phyloP scores from a whole-genome alignment of 2,113 vertebrate genomes.

The Sterna hirundo region DNA sequence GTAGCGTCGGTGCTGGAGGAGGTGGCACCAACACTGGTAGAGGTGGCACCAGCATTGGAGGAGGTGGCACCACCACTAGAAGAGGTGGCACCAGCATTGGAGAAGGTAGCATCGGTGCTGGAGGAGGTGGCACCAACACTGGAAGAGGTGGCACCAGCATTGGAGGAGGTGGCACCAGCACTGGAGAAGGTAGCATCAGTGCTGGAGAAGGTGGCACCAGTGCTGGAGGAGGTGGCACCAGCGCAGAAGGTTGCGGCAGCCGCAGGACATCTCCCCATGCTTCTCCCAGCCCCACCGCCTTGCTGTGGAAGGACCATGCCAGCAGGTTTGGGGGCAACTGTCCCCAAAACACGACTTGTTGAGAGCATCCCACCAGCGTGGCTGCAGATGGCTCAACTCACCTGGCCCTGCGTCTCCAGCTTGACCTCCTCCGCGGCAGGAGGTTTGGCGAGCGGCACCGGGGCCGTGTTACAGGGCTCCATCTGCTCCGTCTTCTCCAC shows the following conservation, averaged over 20 bases:
- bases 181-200: neutral
- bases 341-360: neutral
- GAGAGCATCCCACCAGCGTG: neutral
- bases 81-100: too few relatives aligned
- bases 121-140: too few relatives aligned
- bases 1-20: too few relatives aligned
- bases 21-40: too few relatives aligned
- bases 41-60: too few relatives aligned
- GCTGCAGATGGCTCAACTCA: neutral
- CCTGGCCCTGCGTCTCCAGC: slow-evolving; percentile 75
- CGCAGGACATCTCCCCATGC: neutral
- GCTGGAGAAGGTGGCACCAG: neutral
- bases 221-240: neutral
- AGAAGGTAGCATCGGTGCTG: neutral
- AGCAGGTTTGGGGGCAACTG: neutral
- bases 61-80: too few relatives aligned
- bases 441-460: slow-evolving; percentile 55
- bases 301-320: rapidly evolving
- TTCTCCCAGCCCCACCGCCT: neutral
- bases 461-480: slow-evolving; percentile 71
- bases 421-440: slow-evolving; percentile 71
- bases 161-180: neutral
- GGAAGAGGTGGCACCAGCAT: too few relatives aligned
- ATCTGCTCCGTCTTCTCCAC: slow-evolving; percentile 82
- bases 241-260: neutral